phyloP scores from a whole-genome alignment of 1,140 invertebrate genomes.

The Lepidotrigona ventralis region DNA sequence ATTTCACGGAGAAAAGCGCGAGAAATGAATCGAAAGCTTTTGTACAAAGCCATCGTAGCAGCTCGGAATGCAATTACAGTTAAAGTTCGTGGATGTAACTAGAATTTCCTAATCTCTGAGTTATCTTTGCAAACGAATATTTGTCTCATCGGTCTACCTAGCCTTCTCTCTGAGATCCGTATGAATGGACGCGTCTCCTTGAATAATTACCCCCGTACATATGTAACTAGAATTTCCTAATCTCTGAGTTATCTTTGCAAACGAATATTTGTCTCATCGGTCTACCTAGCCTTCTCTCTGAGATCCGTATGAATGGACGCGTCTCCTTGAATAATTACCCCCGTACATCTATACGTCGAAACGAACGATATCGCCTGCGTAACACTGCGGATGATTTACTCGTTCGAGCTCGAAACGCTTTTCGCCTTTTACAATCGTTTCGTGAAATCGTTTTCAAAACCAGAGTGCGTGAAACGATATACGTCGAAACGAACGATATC shows the following conservation, averaged over 20 bases:
- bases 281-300: background rate
- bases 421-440: background rate
- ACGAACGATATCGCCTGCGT: background rate
- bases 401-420: background rate
- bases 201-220: background rate
- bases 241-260: background rate
- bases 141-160: background rate
- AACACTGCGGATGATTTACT: background rate
- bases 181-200: background rate
- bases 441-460: background rate
- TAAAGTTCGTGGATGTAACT: background rate
- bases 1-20: background rate
- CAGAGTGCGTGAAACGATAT: background rate
- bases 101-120: slow-evolving; percentile 13
- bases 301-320: background rate
- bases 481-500: background rate
- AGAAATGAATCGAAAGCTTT: background rate
- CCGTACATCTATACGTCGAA: background rate
- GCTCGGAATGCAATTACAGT: background rate
- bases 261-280: background rate
- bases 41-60: background rate
- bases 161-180: background rate
- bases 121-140: background rate
- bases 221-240: slow-evolving; percentile 22
- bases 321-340: background rate